These are phyloP conservation scores for Drosophila meridiana DNA, from an alignment of 2,888 invertebrate genomes.

Conservation along the genomic window DNA sequence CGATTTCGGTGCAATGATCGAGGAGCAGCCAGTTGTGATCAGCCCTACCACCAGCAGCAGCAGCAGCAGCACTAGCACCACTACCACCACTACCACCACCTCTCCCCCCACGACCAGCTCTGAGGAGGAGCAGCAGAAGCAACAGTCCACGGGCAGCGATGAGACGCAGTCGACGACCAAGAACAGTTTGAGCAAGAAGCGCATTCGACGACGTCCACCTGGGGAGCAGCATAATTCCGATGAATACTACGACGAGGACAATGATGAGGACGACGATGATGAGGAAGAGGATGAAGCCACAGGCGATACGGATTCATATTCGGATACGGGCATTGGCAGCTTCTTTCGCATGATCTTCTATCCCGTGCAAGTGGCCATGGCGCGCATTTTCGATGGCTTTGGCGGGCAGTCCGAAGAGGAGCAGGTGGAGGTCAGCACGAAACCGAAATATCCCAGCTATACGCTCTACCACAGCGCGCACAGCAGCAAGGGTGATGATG, in stretches of 20 bases:
- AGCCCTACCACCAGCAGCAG: constrained; percentile 14
- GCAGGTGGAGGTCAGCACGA: constrained; percentile 15
- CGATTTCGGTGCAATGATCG: constrained; percentile 73
- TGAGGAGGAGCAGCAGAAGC: constrained; percentile 13
- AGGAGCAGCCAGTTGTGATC: constrained; percentile 29
- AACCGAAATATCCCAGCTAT: constrained; percentile 77
- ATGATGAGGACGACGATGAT: constrained; percentile 56
- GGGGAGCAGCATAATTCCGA: constrained; percentile 18
- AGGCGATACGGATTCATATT: constrained; percentile 33
- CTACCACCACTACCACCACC: constrained; percentile 1
- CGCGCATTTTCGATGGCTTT: constrained; percentile 75
- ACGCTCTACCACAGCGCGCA: constrained; percentile 79
- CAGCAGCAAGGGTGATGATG: constrained; percentile 53
- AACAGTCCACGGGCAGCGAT: not conserved
- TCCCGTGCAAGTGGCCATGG: constrained; percentile 81
- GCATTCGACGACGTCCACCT: constrained; percentile 69
- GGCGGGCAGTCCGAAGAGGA: constrained; percentile 42
- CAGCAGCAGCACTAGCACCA: constrained; percentile 6
- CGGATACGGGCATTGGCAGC: constrained; percentile 63
- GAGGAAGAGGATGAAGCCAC: constrained; percentile 60
- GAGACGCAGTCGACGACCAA: constrained; percentile 41
- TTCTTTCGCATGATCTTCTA: constrained; percentile 83
- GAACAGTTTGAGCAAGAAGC: constrained; percentile 63
- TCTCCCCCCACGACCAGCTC: not conserved
- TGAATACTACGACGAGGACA: constrained; percentile 61